Evolutionary conservation across 2,888 invertebrate genomes (phyloP).

Genomic region (Sesamia inferens): DNA sequence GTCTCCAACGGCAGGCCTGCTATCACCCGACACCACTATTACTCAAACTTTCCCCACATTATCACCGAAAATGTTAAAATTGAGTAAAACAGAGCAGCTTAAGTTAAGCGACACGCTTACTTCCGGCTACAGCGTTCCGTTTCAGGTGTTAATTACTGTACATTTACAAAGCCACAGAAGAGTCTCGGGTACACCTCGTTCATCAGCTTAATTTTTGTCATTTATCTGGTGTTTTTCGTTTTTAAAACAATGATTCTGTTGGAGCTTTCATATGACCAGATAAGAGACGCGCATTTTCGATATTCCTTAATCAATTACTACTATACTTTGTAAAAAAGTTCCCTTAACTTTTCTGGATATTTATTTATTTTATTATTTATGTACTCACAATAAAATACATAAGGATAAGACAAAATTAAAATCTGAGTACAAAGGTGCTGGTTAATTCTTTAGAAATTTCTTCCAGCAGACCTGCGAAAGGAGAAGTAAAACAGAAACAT

Average conservation of each 20-base stretch:
- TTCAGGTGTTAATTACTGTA: slow-evolving; percentile 59
- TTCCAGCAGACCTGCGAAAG: too few relatives aligned
- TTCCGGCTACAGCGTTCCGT: slow-evolving; percentile 53
- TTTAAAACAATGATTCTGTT: not conserved
- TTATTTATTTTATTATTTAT: too few relatives aligned
- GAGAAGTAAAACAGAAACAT: too few relatives aligned
- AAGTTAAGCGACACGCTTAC: slow-evolving; percentile 53
- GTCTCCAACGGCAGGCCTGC: not conserved
- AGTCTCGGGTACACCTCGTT: slow-evolving; percentile 43
- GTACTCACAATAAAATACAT: too few relatives aligned
- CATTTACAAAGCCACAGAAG: slow-evolving; percentile 46
- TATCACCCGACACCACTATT: slow-evolving; percentile 12
- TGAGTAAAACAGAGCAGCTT: slow-evolving; percentile 56
- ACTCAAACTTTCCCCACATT: slow-evolving; percentile 35
- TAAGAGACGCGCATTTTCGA: not conserved
- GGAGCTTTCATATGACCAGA: fast-evolving
- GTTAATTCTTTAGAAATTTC: too few relatives aligned
- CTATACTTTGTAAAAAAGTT: not conserved
- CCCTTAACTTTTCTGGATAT: not conserved
- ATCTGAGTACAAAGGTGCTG: too few relatives aligned
- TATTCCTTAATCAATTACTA: not conserved
- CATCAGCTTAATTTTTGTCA: slow-evolving; percentile 47
- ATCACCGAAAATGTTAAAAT: slow-evolving; percentile 35
- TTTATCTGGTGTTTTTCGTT: slow-evolving; percentile 22
- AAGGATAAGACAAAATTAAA: too few relatives aligned